A percentile compares a stretch with the other conserved stretches of the same genome.
Evolutionary conservation across 2,113 vertebrate genomes (phyloP).

Genomic region (Dipodomys ordii): DNA sequence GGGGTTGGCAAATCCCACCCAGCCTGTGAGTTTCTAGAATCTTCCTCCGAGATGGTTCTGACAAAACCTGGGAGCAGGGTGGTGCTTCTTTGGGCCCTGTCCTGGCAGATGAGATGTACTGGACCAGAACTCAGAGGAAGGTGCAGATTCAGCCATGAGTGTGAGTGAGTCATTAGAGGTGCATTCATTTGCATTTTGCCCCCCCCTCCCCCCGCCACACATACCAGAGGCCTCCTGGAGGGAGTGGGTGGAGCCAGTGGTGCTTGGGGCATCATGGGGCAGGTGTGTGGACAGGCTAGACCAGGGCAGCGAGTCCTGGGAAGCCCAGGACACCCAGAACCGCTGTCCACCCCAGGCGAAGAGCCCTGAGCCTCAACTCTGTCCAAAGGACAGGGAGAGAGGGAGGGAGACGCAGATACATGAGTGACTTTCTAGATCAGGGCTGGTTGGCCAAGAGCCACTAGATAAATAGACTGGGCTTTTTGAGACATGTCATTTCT

Average conservation of each 20-base stretch:
- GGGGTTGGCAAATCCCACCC: background rate
- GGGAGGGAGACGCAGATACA: background rate
- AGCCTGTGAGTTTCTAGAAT: conserved; percentile 52
- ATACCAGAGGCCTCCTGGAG: no score
- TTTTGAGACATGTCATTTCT: background rate
- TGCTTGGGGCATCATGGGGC: no score
- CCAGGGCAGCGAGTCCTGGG: no score
- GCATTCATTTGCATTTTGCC: no score
- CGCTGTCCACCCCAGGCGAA: no score
- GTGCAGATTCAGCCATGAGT: background rate
- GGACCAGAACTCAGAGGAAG: no score
- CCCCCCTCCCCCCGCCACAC: no score
- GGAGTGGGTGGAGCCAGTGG: no score
- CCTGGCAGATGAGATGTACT: conserved; percentile 76
- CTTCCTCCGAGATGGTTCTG: conserved; percentile 58
- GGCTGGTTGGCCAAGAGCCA: background rate
- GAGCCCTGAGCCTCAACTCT: background rate
- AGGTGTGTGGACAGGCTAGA: no score
- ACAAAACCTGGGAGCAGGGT: conserved; percentile 54
- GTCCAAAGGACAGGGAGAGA: background rate
- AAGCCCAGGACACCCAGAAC: no score
- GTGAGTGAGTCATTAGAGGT: no score
- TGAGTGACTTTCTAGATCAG: background rate
- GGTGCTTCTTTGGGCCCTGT: conserved; percentile 73
- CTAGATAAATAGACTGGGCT: background rate